These are phyloP conservation scores for Gyps fulvus DNA, from an alignment of 2,113 vertebrate species.

Conservation along the genomic window DNA sequence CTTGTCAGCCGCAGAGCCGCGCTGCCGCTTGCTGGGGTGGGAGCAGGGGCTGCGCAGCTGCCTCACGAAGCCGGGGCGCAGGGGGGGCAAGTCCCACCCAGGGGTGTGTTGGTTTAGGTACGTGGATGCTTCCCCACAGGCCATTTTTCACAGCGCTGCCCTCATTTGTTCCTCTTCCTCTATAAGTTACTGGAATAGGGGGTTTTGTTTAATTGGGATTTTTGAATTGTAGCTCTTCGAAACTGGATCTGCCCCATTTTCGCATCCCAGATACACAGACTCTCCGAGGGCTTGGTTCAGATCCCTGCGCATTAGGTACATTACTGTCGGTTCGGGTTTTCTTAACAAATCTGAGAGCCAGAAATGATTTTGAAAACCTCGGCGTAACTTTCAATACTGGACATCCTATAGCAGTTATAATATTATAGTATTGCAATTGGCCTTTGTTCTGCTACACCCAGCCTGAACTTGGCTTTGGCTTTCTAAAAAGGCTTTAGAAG, in stretches of 20 bases:
- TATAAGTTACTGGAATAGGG: not conserved
- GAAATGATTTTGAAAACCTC: not conserved
- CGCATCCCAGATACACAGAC: not conserved
- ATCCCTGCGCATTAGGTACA: not conserved
- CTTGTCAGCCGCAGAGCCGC: not conserved
- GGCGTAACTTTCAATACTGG: not conserved
- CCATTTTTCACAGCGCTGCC: not conserved
- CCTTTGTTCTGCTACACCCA: not conserved
- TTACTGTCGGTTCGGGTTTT: not conserved
- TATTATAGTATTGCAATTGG: not conserved
- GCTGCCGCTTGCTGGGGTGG: accelerated
- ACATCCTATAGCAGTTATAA: not conserved
- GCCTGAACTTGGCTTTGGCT: not conserved
- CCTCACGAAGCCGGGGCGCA: not conserved
- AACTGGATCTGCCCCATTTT: not conserved
- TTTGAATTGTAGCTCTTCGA: not conserved
- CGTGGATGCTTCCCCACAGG: not conserved
- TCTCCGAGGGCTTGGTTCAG: not conserved
- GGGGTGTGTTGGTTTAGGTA: not conserved
- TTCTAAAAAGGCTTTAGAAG: not conserved
- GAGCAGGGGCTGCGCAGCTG: not conserved
- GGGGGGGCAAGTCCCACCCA: not conserved
- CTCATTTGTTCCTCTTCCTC: not conserved
- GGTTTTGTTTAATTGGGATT: not conserved
- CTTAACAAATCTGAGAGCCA: not conserved